Evolutionary conservation across 2,888 invertebrate species (phyloP), one percentile per base, ranked within the genome.

Genomic region (Orchesella flavescens): DNA sequence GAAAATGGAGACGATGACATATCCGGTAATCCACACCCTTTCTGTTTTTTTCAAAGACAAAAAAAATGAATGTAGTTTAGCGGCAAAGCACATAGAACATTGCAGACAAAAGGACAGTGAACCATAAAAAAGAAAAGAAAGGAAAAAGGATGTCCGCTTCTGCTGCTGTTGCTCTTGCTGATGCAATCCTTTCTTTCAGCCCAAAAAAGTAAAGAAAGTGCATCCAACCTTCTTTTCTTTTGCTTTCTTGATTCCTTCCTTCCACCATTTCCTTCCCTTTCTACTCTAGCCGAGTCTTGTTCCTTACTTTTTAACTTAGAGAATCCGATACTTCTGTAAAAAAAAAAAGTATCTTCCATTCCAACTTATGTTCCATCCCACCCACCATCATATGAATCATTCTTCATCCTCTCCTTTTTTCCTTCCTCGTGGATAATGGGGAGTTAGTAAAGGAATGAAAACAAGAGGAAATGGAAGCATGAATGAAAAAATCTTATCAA

Each of bases 21-120:
- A 68, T 81, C 81, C 75, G 74, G 49, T 81, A 81, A 81, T 81
- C 81, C 74, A 75, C 81, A 75, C 81, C 75, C 74, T 72, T 65
- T 78, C 59, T 55, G n/a, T 59, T 59, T 19, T 12, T 55, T 19
- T 17, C n/a, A 57, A 34, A 76, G 53, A 74, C 19, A 76, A 65
- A 65, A 65, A 65, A 57, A 53, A 72, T 34, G 78, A 34, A 71
- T 34, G 34, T 34, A 34, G 34, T 34, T 34, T 34, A 34, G 34
- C 34, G 34, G 34, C 34, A 7, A 23, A 75, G 34, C 75, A 53
- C 49, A 75, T 23, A 72, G 57, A 49, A 19, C 44, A 19, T 17
- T 15, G 61, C 65, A 75, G 15, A 75, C 65, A 34, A 34, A 13
- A 4, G 57, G 46, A 49, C 34, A 59, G 17, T 61, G 66, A 76